Evolutionary conservation across 1,140 invertebrate genomes (phyloP), one percentile per base, ranked within the genome.

Genomic region (Drosophila saltans): DNA sequence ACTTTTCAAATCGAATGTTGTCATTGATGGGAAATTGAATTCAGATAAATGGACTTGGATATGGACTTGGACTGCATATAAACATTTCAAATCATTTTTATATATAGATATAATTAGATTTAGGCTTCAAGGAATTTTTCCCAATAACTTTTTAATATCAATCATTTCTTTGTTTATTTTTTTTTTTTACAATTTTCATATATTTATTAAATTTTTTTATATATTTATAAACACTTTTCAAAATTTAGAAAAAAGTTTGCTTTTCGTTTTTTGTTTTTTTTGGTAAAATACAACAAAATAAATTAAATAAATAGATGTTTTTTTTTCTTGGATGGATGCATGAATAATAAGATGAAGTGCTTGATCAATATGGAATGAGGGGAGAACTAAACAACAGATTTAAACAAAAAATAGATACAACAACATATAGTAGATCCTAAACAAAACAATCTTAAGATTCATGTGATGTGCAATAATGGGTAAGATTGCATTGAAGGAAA

Each of bases 251-350:
- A 81, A 79, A 16, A 10, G 16, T 56, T 16, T 30, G 9, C 58
- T 55, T 24, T 28, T 78, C 43, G 52, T 56, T 63, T 52, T 66
- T 67, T n/a, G n/a, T n/a, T 60, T 57, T 70, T 78, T 71, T 70
- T 61, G 16, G 45, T 21, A 52, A 82, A 76, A 69, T 75, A 78
- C 80, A 88, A 88, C 83, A 88, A 78, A 85, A 83, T 82, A 82
- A 83, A 65, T 89, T 77, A 80, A 80, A 83, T 86, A 83, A 88
- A 83, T 86, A 89, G 67, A 26, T 52, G 24, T 8, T 52, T 64
- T 63, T 72, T 68, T 43, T 66, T 59, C 9, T 33, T 77, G 66
- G 30, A 64, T 72, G 63, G 24, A 67, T 43, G 39, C 33, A 43
- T 65, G 61, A 40, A 66, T 52, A 39, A 39, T 56, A 58, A 58